Conservation (phyloP, 2,113 vertebrate genomes). For the Catharus minimus region DNA sequence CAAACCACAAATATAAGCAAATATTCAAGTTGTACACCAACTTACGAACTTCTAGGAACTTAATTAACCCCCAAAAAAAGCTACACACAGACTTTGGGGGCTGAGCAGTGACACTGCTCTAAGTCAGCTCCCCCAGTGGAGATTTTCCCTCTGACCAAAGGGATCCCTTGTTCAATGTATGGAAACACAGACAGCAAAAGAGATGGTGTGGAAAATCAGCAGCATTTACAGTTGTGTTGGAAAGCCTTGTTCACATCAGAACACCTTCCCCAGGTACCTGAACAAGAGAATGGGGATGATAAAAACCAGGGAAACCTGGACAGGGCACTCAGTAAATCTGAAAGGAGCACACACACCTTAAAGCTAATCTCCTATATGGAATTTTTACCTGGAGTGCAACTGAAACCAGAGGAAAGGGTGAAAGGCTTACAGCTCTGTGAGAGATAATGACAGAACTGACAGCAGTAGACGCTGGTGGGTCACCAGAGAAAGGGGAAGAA, state of each 20-base stretch:
- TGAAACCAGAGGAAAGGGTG: background rate
- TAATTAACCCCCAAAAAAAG: background rate
- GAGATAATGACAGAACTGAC: background rate
- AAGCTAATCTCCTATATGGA: background rate
- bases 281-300: background rate
- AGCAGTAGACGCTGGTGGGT: background rate
- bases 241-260: background rate
- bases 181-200: background rate
- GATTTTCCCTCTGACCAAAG: background rate
- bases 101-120: background rate
- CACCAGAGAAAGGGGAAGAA: background rate
- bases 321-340: background rate
- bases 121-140: background rate
- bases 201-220: background rate
- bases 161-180: background rate
- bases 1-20: background rate
- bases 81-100: background rate
- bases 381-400: background rate
- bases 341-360: background rate
- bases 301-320: background rate
- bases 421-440: background rate
- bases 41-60: background rate
- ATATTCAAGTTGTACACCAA: background rate
- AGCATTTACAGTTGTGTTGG: background rate
- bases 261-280: background rate